A percentile compares a stretch with the other conserved stretches of the same genome.
Conservation (phyloP, 2,888 invertebrate species). For the Antheraea assamensis region DNA sequence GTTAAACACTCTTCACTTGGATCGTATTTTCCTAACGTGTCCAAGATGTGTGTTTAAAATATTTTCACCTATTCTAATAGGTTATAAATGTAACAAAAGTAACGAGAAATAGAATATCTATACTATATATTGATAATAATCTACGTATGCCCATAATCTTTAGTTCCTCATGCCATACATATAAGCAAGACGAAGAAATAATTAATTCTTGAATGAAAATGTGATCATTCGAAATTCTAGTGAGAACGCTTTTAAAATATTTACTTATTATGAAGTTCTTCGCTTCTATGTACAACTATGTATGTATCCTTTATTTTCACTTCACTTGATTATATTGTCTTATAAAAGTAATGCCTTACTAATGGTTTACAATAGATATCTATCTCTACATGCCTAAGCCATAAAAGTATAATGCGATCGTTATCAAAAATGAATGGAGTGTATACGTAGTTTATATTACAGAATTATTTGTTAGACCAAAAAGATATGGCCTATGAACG, state of each 20-base stretch:
- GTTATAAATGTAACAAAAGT: not conserved
- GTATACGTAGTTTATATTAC: constrained; percentile 34
- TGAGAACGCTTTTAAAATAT: not conserved
- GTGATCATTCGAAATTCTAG: not conserved
- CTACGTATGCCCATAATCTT: not conserved
- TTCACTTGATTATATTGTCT: not conserved
- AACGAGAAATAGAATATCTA: not conserved
- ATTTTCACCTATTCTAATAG: not conserved
- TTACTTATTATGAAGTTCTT: not conserved
- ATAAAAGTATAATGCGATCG: not conserved
- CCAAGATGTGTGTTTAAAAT: no score
- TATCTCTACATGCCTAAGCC: not conserved
- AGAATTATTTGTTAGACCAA: constrained; percentile 70
- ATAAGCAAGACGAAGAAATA: not conserved
- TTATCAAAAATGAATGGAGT: constrained; percentile 23
- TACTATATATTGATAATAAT: not conserved
- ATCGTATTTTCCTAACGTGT: no score
- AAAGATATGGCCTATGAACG: constrained; percentile 77
- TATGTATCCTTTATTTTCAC: not conserved
- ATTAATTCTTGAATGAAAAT: not conserved
- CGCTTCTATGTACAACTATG: not conserved
- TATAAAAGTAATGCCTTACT: no score
- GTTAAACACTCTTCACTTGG: no score
- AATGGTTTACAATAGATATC: not conserved
- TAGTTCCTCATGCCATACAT: not conserved